Evolutionary conservation across 2,888 invertebrate species (phyloP).

Genomic region (Himalopsyche japonica): DNA sequence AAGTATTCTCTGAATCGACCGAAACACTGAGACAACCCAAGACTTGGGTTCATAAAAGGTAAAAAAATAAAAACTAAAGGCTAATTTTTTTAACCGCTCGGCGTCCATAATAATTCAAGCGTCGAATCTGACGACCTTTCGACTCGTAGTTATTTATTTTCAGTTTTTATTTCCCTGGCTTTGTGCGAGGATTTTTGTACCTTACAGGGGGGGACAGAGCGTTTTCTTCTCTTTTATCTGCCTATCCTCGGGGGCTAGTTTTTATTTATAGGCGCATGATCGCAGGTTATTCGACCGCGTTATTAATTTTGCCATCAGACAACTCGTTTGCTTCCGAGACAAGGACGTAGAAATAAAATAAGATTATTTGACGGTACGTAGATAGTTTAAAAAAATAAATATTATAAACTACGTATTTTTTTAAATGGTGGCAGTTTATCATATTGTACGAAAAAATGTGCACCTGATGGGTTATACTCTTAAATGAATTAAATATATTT

Average conservation of each 20-base stretch:
- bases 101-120: slow-evolving; percentile 34
- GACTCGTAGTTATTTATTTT: slow-evolving; percentile 38
- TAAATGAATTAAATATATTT: too few relatives aligned
- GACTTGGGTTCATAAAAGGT: not conserved
- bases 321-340: slow-evolving; percentile 33
- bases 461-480: too few relatives aligned
- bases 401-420: too few relatives aligned
- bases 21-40: too few relatives aligned
- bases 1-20: too few relatives aligned
- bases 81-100: not conserved
- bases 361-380: too few relatives aligned
- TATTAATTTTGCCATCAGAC: slow-evolving; percentile 39
- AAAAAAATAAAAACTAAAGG: not conserved
- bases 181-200: not conserved
- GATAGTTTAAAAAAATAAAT: too few relatives aligned
- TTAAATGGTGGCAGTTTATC: too few relatives aligned
- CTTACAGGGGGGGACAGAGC: not conserved
- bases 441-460: too few relatives aligned
- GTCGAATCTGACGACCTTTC: slow-evolving; percentile 39
- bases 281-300: slow-evolving; percentile 40
- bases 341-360: not conserved
- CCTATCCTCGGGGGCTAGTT: slow-evolving; percentile 32
- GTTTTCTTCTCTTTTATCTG: slow-evolving; percentile 30
- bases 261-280: slow-evolving; percentile 40
- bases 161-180: slow-evolving; percentile 14